A percentile compares a stretch with the other conserved stretches of the same genome.
These are phyloP conservation scores for Chelonus insularis DNA, from an alignment of 1,140 invertebrate genomes.

Conservation along the genomic window DNA sequence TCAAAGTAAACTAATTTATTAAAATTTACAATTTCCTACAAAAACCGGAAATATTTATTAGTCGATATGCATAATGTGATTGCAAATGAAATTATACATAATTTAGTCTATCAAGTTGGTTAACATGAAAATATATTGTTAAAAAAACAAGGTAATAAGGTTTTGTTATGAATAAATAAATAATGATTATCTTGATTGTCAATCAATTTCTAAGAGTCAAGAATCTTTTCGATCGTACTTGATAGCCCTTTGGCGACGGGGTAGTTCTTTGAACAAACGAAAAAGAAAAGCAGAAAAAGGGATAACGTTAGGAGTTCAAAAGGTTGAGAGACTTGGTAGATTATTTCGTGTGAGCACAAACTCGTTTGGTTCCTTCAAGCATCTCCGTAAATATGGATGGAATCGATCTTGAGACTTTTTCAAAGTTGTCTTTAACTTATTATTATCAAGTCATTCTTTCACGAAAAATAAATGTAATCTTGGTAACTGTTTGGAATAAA, in stretches of 20 bases:
- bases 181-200: slow-evolving; percentile 11
- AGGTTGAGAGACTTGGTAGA: slow-evolving; percentile 24
- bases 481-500: not conserved
- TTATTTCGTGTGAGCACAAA: slow-evolving; percentile 28
- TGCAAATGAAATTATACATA: too few relatives aligned
- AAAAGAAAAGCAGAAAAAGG: slow-evolving; percentile 2
- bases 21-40: too few relatives aligned
- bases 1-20: too few relatives aligned
- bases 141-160: too few relatives aligned
- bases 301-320: slow-evolving; percentile 22
- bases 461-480: not conserved
- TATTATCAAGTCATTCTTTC: slow-evolving; percentile 14
- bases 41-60: too few relatives aligned
- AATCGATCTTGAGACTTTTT: slow-evolving; percentile 19
- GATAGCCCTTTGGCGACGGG: slow-evolving; percentile 10
- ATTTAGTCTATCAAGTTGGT: too few relatives aligned
- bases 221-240: not conserved
- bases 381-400: slow-evolving; percentile 25
- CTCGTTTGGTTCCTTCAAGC: slow-evolving; percentile 24
- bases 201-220: slow-evolving; percentile 2
- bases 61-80: too few relatives aligned
- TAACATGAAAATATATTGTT: too few relatives aligned
- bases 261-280: slow-evolving; percentile 3
- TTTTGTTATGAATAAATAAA: too few relatives aligned
- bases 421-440: not conserved